phyloP scores from a whole-genome alignment of 2,113 vertebrate species.

The Erinaceus europaeus region DNA sequence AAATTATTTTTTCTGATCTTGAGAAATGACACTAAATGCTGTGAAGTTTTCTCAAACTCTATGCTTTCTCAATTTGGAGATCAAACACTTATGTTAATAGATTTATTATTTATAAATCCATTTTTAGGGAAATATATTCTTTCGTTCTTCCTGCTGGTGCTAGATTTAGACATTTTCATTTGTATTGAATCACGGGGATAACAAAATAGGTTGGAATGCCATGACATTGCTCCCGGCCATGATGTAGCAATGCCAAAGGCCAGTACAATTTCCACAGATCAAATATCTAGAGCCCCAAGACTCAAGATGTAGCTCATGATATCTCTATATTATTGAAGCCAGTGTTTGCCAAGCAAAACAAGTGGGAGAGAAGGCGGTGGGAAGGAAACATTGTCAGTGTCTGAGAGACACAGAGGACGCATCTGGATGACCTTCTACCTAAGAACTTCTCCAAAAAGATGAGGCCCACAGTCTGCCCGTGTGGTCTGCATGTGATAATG shows the following conservation, averaged over 20 bases:
- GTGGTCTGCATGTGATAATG: background rate
- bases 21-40: background rate
- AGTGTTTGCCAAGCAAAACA: background rate
- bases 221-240: background rate
- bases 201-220: background rate
- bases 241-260: background rate
- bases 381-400: background rate
- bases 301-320: background rate
- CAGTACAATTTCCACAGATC: background rate
- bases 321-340: too few relatives aligned
- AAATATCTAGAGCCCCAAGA: too few relatives aligned
- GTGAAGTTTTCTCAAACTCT: background rate
- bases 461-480: background rate
- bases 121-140: background rate
- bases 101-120: conserved; percentile 18
- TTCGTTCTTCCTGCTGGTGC: background rate
- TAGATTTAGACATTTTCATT: background rate
- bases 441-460: background rate
- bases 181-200: background rate
- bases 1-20: conserved; percentile 14
- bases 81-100: background rate
- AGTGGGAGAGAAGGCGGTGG: background rate
- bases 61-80: background rate
- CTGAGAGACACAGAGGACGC: background rate
- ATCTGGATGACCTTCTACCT: background rate